Conservation (phyloP, 2,113 vertebrate genomes). For the Meleagris gallopavo region DNA sequence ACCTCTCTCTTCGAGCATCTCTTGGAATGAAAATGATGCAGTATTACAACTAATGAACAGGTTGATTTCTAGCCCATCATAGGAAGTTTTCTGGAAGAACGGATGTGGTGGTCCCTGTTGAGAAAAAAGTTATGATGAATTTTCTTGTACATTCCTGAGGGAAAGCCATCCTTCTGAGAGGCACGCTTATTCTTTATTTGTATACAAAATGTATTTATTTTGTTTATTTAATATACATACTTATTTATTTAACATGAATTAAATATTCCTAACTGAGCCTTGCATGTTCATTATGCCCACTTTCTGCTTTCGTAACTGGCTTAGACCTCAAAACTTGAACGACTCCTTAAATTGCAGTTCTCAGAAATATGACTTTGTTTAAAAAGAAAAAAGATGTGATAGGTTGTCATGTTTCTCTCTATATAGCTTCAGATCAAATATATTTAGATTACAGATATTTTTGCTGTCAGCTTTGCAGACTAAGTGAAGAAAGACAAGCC, state of each 20-base stretch:
- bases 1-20: not conserved
- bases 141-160: not conserved
- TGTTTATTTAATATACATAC: not conserved
- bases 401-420: slow-evolving; percentile 65
- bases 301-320: slow-evolving; percentile 44
- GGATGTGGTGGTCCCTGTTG: not conserved
- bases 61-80: not conserved
- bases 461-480: slow-evolving; percentile 48
- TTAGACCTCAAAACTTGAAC: slow-evolving; percentile 63
- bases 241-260: not conserved
- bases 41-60: not conserved
- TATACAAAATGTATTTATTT: too few species aligned
- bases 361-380: slow-evolving; percentile 55
- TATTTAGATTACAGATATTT: slow-evolving; percentile 67
- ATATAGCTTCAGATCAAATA: slow-evolving; percentile 62
- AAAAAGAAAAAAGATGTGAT: slow-evolving; percentile 47
- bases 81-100: not conserved
- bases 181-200: too few species aligned
- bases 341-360: slow-evolving; percentile 39
- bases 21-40: not conserved
- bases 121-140: not conserved
- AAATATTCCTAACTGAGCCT: not conserved
- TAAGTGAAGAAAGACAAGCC: slow-evolving; percentile 37
- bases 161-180: not conserved
- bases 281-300: not conserved